phyloP scores from a whole-genome alignment of 2,113 vertebrate species.

The Paradisaea rubra region DNA sequence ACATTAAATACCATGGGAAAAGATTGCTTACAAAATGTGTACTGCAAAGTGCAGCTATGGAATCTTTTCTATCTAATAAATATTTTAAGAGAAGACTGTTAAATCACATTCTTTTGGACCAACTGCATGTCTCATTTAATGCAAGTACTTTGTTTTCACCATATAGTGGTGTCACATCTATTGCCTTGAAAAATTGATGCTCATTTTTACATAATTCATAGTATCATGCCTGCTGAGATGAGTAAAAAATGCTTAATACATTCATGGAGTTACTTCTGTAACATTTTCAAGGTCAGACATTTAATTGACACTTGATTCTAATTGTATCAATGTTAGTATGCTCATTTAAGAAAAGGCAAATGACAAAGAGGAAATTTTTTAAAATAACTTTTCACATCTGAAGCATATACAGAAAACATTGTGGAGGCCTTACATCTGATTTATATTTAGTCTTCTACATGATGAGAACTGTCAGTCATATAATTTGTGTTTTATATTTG shows the following conservation, averaged over 20 bases:
- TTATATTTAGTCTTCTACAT: not conserved
- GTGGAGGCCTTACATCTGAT: not conserved
- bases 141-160: conserved; percentile 32
- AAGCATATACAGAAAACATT: not conserved
- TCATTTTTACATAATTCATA: conserved; percentile 60
- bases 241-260: conserved; percentile 27
- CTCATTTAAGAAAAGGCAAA: not conserved
- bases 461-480: not conserved
- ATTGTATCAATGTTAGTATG: not conserved
- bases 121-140: conserved; percentile 4
- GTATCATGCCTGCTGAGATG: conserved; percentile 13
- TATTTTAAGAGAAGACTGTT: conserved; percentile 20
- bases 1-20: not conserved
- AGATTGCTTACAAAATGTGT: not conserved
- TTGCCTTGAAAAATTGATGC: conserved; percentile 44
- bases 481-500: not conserved
- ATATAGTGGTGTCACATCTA: conserved; percentile 29
- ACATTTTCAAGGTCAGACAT: conserved; percentile 47
- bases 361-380: not conserved
- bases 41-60: not conserved
- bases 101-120: not conserved
- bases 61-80: conserved; percentile 22
- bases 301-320: conserved; percentile 27
- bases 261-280: conserved; percentile 1
- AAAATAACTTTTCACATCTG: not conserved